These are phyloP conservation scores for Aleiodes alternator DNA, from an alignment of 2,888 invertebrate genomes.

Conservation along the genomic window DNA sequence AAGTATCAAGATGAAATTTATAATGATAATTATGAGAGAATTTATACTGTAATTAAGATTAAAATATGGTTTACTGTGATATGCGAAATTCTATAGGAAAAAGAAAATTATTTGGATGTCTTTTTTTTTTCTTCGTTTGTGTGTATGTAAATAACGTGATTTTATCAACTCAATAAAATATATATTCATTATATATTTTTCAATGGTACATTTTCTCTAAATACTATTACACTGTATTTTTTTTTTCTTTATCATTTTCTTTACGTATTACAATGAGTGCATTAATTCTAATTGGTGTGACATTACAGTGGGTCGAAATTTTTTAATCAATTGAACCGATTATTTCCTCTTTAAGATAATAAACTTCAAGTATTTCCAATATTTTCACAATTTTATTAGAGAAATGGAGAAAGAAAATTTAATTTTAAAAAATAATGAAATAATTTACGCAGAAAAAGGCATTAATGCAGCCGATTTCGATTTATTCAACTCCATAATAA, in stretches of 20 bases:
- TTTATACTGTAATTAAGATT: slow-evolving; percentile 9
- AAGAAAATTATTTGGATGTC: neutral
- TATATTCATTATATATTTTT: slow-evolving; percentile 58
- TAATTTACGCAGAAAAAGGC: too few relatives aligned
- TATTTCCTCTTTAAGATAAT: slow-evolving; percentile 28
- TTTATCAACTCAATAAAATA: slow-evolving; percentile 65
- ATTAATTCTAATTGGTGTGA: slow-evolving; percentile 53
- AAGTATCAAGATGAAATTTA: neutral
- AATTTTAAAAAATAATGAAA: too few relatives aligned
- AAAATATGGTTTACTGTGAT: slow-evolving; percentile 56
- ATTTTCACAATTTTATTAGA: too few relatives aligned
- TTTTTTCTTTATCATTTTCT: slow-evolving; percentile 39
- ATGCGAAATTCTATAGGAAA: slow-evolving; percentile 40
- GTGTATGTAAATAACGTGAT: slow-evolving; percentile 46
- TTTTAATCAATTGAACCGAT: neutral
- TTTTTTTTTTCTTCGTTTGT: slow-evolving; percentile 10
- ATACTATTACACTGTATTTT: slow-evolving; percentile 43
- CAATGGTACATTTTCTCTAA: slow-evolving; percentile 52
- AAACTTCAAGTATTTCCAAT: too few relatives aligned
- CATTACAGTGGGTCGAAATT: slow-evolving; percentile 19
- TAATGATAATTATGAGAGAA: slow-evolving; percentile 1
- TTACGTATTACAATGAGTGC: slow-evolving; percentile 48
- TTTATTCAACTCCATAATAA: too few relatives aligned
- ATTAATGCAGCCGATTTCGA: too few relatives aligned
- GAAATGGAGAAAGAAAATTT: too few relatives aligned